Evolutionary conservation across 2,797 vertebrate species (phyloP), one percentile per base, ranked within the genome.

Genomic region (Leuciscus waleckii): DNA sequence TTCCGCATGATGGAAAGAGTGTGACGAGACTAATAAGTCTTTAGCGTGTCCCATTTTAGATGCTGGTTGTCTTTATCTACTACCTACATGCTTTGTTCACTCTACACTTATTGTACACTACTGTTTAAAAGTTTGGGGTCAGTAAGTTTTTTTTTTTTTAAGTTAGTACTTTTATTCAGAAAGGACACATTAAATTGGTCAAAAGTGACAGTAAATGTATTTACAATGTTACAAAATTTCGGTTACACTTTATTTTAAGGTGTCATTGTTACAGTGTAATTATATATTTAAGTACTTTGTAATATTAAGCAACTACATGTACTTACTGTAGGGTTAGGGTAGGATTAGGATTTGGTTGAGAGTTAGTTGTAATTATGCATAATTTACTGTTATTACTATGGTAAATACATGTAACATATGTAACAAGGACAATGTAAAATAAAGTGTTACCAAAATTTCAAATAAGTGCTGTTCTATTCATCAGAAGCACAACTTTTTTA

Each of bases 1-100:
- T 91, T 91, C 88, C 87, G 85, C 46, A 26, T 71, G 21, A 61
- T 68, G 51, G 58, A n/a, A 63, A 35, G 49, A 77, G 86, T 84
- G 71, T 63, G 32, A 86, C 11, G 46, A 61, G 43, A 86, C 51
- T 41, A 68, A 79, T 37, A 58, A 67, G 35, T 85, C 67, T 54
- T 9, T 29, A 63, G 70, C 41, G 69, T 79, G 58, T 51, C 54
- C 54, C 26, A 76, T 76, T 82, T 78, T 29, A 81, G 51, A 85
- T 80, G 79, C 51, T 63, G 83, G 65, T 76, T 73, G 75, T 51
- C 74, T 86, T 67, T 35, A 19, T 58, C 17, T 11, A 49, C 26
- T 37, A 10, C 7, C 4, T 5, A 21, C 35, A 83, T 43, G 56
- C 13, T 76, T 67, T 67, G 29, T 67, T 75, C 23, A 83, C 16